Evolutionary conservation across 2,113 vertebrate species (phyloP).

Genomic region (Sigmodon hispidus): DNA sequence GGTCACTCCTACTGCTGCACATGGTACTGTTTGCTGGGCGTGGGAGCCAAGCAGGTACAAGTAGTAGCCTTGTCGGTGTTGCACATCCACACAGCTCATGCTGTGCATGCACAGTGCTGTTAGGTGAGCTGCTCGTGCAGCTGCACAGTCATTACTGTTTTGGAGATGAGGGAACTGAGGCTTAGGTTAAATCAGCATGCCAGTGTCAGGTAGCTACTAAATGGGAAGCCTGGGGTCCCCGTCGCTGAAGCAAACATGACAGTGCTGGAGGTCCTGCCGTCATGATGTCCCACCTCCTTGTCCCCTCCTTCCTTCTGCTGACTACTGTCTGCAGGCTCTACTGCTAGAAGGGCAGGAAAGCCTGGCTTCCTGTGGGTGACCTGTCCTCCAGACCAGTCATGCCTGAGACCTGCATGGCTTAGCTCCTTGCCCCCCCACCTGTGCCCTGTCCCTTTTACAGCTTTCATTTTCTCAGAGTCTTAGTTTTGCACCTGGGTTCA

Average conservation of each 20-base stretch:
- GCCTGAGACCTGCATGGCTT: background rate
- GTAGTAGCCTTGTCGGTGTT: background rate
- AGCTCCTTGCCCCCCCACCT: background rate
- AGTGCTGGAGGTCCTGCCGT: background rate
- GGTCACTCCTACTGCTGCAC: background rate
- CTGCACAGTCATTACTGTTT: background rate
- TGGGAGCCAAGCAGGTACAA: background rate
- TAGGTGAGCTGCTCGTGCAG: background rate
- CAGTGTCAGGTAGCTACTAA: background rate
- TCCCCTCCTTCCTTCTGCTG: background rate
- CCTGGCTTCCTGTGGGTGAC: background rate
- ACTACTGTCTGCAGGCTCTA: background rate
- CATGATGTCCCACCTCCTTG: no score
- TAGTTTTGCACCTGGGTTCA: background rate
- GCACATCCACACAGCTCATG: accelerated
- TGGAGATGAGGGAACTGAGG: background rate
- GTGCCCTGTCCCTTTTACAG: background rate
- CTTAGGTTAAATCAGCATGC: background rate
- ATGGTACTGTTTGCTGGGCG: accelerated
- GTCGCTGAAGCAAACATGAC: background rate
- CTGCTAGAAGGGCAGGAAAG: background rate
- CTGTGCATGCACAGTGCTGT: accelerated
- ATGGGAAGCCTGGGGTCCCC: background rate
- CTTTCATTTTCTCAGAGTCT: background rate
- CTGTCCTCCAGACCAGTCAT: background rate